Conservation (phyloP, 1,140 invertebrate species). For the Cephus cinctus region DNA sequence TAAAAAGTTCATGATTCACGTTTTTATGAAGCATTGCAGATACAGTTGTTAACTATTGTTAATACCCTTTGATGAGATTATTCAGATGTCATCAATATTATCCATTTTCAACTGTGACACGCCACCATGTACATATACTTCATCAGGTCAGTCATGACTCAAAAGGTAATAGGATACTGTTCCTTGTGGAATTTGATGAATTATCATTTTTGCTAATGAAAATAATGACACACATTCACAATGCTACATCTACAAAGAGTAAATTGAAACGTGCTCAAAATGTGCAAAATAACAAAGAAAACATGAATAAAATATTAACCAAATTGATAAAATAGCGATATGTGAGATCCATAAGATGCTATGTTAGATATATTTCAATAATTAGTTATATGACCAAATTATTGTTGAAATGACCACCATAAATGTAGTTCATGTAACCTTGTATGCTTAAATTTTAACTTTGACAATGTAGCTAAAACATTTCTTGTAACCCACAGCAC, state of each 20-base stretch:
- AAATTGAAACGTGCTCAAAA: background rate
- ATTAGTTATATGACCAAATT: too few species aligned
- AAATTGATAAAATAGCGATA: too few species aligned
- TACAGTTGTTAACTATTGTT: too few species aligned
- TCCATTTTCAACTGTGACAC: background rate
- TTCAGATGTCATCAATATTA: too few species aligned
- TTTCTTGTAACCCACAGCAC: slow-evolving; percentile 2
- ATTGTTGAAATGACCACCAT: too few species aligned
- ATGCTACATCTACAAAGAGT: background rate
- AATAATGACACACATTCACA: background rate
- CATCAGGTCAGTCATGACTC: background rate
- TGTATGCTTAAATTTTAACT: too few species aligned
- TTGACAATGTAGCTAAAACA: too few species aligned
- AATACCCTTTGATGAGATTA: too few species aligned
- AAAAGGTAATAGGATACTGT: background rate
- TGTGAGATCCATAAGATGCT: too few species aligned
- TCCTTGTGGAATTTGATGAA: background rate
- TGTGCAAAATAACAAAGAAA: background rate
- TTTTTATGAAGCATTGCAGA: too few species aligned
- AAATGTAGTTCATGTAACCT: too few species aligned
- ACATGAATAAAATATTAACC: background rate
- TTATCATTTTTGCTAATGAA: background rate
- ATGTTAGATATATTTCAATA: too few species aligned
- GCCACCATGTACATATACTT: background rate
- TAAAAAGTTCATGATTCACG: background rate